Base-by-base conservation (phyloP, 1,140 invertebrate genomes). In the Eriocheir sinensis region DNA sequence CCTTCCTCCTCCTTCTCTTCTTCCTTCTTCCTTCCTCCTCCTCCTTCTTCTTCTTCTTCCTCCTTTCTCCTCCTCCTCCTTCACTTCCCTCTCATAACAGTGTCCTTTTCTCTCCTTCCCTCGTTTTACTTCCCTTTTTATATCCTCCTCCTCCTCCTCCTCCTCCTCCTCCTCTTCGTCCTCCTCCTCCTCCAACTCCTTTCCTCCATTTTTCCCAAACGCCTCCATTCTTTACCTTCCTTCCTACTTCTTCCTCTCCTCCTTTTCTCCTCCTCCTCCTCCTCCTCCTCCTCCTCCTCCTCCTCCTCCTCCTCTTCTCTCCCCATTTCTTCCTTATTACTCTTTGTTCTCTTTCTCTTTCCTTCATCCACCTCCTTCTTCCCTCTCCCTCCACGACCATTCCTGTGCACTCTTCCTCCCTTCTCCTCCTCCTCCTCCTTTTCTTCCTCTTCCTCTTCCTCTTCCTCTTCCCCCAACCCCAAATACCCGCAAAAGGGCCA, bases 331-430 rank as follows among this genome's bases (percentile, higher is more conserved):
- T 60, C 32, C 30, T 30, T 34, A 3, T 15, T 3, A 4, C 81
- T n/a, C 4, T 41, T 8, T 85, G 32, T 34, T 85, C 81, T 85
- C 81, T 85, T 34, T 85, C 81, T 85, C 81, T 85, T 34, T 85
- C 81, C 27, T 27, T 72, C 53, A 12, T 27, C 27, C 53, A 12
- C 53, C 27, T 27, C 27, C 53, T 72, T 27, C 27, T 27, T 72
- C 53, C 27, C 53, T 72, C 53, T 72, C 53, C 27, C 53, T n/a
- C n/a, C n/a, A n/a, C n/a, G n/a, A n/a, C n/a, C n/a, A n/a, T n/a
- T n/a, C n/a, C n/a, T n/a, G n/a, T n/a, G n/a, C n/a, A n/a, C n/a
- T n/a, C n/a, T n/a, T n/a, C n/a, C n/a, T n/a, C n/a, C n/a, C n/a
- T n/a, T n/a, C n/a, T n/a, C n/a, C n/a, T n/a, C n/a, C n/a, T n/a